These are phyloP conservation scores for Melinopterus prodromus DNA, from an alignment of 2,888 invertebrate genomes.

Conservation along the genomic window DNA sequence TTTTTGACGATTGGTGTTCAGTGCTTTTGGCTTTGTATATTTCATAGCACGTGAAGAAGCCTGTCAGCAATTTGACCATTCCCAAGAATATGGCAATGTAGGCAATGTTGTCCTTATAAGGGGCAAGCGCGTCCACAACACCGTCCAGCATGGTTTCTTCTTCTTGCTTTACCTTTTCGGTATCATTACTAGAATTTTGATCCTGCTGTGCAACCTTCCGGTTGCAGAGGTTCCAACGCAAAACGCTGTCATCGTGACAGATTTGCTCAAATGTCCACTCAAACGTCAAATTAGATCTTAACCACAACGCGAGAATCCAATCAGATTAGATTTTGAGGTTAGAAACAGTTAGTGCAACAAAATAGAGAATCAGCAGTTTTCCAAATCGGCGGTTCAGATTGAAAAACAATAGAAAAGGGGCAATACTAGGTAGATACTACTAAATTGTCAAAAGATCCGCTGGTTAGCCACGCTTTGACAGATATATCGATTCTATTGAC, in stretches of 20 bases:
- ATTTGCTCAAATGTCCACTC: neutral
- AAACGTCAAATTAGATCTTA: neutral
- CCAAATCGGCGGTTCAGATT: no score
- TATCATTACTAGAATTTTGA: neutral
- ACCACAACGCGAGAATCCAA: no score
- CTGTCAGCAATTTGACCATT: constrained; percentile 8
- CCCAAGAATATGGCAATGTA: constrained; percentile 11
- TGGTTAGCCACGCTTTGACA: no score
- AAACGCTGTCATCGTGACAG: neutral
- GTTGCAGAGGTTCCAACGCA: neutral
- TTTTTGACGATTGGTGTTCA: constrained; percentile 6
- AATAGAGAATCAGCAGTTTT: no score
- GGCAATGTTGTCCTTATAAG: constrained; percentile 19
- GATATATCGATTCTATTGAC: no score
- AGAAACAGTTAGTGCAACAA: no score
- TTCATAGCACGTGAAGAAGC: constrained; percentile 24
- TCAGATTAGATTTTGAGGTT: no score
- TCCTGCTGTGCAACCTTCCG: neutral
- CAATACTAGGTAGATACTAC: no score
- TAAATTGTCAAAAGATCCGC: no score
- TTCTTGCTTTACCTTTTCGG: neutral
- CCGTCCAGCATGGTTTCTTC: neutral
- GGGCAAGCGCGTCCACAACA: constrained; percentile 1
- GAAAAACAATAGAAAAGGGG: no score
- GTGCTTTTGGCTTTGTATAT: constrained; percentile 15